phyloP scores from a whole-genome alignment of 1,140 invertebrate genomes.

The Cydia amplana region DNA sequence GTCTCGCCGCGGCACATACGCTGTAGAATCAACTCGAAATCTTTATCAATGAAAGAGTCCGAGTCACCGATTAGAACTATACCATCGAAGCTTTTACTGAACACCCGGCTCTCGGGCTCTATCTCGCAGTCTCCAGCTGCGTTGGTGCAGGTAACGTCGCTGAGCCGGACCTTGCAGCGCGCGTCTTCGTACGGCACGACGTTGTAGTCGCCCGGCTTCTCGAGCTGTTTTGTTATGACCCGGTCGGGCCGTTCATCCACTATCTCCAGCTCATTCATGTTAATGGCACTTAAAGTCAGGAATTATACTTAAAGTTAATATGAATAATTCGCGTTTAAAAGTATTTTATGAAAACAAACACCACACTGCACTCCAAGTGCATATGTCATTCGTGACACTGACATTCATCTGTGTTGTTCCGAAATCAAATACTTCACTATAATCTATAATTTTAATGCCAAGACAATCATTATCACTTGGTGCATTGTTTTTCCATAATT shows the following conservation, averaged over 20 bases:
- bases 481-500: too few species aligned
- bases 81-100: conserved; percentile 60
- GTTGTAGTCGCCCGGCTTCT: conserved; percentile 61
- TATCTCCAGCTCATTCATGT: conserved; percentile 47
- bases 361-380: not conserved
- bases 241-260: conserved; percentile 65
- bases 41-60: conserved; percentile 64
- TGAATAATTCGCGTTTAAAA: not conserved
- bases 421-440: not conserved
- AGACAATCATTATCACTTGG: not conserved
- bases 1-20: conserved; percentile 67
- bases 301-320: not conserved
- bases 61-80: conserved; percentile 67
- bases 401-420: not conserved
- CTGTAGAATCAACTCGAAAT: conserved; percentile 65
- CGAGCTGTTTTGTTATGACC: conserved; percentile 61
- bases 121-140: conserved; percentile 50
- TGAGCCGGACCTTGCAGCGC: conserved; percentile 60
- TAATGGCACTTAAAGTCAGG: not conserved
- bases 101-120: conserved; percentile 57
- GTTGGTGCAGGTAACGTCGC: conserved; percentile 52
- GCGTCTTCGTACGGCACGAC: conserved; percentile 71
- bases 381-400: not conserved
- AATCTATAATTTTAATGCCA: not conserved
- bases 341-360: conserved; percentile 1